A percentile compares a stretch with the other conserved stretches of the same genome.
These are phyloP conservation scores for Heliconius ethilla DNA, from an alignment of 2,888 invertebrate genomes.

Conservation along the genomic window DNA sequence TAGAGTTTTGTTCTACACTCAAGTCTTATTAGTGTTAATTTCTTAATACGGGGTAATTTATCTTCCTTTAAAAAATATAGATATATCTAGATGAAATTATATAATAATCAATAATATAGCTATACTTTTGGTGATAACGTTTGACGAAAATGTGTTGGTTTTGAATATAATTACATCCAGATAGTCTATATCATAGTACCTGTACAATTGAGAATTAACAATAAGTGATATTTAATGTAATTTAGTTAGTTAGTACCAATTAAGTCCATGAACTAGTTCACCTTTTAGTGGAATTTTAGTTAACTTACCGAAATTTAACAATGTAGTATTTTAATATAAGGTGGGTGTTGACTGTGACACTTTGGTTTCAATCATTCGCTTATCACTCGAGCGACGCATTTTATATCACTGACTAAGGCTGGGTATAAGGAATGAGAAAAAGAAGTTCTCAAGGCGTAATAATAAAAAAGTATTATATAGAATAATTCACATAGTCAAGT, in stretches of 20 bases:
- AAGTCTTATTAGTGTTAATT: constrained; percentile 16
- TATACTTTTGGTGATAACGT: constrained; percentile 4
- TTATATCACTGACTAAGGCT: constrained; percentile 19
- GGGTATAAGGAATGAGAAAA: constrained; percentile 22
- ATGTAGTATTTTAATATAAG: constrained; percentile 30
- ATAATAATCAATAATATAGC: neutral
- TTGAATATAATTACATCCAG: constrained; percentile 6
- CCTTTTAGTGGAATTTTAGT: constrained; percentile 15
- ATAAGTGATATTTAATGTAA: constrained; percentile 1
- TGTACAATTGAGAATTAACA: constrained; percentile 7
- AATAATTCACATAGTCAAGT: constrained; percentile 6
- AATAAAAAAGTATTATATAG: constrained; percentile 17
- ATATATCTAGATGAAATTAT: constrained; percentile 8
- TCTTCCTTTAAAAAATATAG: constrained; percentile 8
- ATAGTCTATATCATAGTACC: neutral
- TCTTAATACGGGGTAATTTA: constrained; percentile 18
- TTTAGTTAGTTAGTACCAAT: constrained; percentile 16
- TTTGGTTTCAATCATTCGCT: constrained; percentile 37
- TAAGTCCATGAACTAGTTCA: constrained; percentile 5
- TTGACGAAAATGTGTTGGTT: neutral
- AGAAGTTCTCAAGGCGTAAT: constrained; percentile 7
- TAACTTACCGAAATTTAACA: constrained; percentile 25
- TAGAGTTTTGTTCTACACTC: constrained; percentile 24
- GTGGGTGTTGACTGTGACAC: constrained; percentile 41
- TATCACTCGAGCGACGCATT: constrained; percentile 21